These are phyloP conservation scores for Orbicella faveolata DNA, from an alignment of 64 coral and sea anemone genomes.

Conservation along the genomic window DNA sequence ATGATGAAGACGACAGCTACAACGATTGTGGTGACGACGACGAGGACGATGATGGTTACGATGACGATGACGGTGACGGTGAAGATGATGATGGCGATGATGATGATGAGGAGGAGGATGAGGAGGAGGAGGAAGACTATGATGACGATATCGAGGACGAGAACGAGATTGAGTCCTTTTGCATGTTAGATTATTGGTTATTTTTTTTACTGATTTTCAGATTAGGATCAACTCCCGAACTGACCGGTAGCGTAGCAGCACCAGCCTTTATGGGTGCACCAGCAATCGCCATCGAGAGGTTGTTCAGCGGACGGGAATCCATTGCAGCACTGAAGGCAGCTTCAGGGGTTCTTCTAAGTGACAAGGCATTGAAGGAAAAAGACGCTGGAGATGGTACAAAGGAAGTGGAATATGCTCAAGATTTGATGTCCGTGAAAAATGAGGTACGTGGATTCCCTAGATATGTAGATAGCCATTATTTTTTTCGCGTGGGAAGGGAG, in stretches of 20 bases:
- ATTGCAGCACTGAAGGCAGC: conserved; percentile 35
- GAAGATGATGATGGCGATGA: no score
- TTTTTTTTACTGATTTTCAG: conserved; percentile 10
- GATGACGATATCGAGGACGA: no score
- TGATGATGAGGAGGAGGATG: no score
- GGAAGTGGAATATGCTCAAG: neutral
- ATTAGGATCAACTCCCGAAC: conserved; percentile 48
- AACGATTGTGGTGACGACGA: neutral
- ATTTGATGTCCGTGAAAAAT: neutral
- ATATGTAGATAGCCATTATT: neutral
- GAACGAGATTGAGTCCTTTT: no score
- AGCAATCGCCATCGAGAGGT: conserved; percentile 66
- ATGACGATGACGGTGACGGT: no score
- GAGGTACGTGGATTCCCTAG: neutral
- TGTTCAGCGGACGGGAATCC: conserved; percentile 52
- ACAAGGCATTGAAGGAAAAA: neutral
- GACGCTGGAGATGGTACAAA: neutral
- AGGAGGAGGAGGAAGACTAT: no score
- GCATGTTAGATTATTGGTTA: neutral
- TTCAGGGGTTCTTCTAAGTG: conserved; percentile 18
- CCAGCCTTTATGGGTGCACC: conserved; percentile 94
- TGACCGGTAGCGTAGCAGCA: conserved; percentile 42
- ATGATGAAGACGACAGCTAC: no score
- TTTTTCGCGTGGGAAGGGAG: neutral
- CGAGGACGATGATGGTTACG: neutral